Conservation (phyloP, 2,113 vertebrate genomes). For the Menidia beryllina region DNA sequence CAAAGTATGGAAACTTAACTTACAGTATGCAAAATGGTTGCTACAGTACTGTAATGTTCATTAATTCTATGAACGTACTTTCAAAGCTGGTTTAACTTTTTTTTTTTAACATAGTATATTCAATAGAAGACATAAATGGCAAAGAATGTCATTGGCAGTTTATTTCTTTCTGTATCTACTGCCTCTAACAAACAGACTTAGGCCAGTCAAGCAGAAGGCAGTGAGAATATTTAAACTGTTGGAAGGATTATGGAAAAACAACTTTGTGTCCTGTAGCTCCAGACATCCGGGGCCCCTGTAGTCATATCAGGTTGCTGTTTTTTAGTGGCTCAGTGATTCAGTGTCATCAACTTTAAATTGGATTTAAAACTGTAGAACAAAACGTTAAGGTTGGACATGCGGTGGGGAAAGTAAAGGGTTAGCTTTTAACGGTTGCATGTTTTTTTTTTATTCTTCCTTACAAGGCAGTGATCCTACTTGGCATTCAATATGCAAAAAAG, state of each 20-base stretch:
- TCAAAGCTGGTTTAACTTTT: not conserved
- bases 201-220: no score
- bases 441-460: no score
- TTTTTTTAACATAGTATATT: not conserved
- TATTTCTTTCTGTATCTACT: not conserved
- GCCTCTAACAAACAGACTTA: not conserved
- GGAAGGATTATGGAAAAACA: no score
- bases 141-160: not conserved
- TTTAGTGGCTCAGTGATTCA: not conserved
- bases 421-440: not conserved
- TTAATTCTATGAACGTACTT: not conserved
- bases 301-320: not conserved
- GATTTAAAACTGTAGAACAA: not conserved
- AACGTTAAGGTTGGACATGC: not conserved
- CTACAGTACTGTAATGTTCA: not conserved
- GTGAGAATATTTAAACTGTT: no score
- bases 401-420: not conserved
- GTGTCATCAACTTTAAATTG: not conserved
- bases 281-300: not conserved
- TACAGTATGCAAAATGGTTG: not conserved
- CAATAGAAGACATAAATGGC: not conserved
- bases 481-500: not conserved
- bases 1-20: not conserved
- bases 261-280: not conserved
- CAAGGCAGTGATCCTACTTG: no score